Conservation (phyloP, 2,113 vertebrate species). For the Setophaga petechia region DNA sequence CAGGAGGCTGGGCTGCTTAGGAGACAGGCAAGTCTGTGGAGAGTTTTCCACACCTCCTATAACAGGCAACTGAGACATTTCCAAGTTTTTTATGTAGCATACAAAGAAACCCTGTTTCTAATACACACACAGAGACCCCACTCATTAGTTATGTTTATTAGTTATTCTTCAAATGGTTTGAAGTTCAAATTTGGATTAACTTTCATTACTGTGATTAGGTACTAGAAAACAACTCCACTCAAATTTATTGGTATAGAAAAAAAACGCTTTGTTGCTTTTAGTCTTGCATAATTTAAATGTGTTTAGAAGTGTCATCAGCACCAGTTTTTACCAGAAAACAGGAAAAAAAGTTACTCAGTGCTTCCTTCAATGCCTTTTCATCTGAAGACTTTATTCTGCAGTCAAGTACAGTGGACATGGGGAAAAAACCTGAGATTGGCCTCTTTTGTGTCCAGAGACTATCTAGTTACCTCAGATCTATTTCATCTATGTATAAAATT, state of each 20-base stretch:
- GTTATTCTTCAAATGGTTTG: neutral
- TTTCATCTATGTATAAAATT: neutral
- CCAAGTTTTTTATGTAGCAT: neutral
- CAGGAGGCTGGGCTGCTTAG: neutral
- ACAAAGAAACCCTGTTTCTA: conserved; percentile 15
- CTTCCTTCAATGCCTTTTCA: neutral
- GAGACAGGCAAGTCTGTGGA: neutral
- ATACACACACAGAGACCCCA: neutral
- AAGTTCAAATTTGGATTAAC: neutral
- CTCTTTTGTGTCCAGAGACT: neutral
- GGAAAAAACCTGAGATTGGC: neutral
- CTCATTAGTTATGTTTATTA: neutral
- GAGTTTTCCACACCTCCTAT: conserved; percentile 29
- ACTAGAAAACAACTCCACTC: neutral
- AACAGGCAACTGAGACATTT: neutral
- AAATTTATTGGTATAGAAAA: neutral
- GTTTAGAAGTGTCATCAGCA: neutral
- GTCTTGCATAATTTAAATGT: neutral
- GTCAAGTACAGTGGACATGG: neutral
- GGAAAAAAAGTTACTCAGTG: neutral
- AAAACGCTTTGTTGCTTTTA: neutral
- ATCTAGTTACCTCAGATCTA: neutral
- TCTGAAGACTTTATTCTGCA: neutral
- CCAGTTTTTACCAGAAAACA: neutral
- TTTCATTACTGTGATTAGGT: neutral